Percentiles rank a stretch among this genome's conserved stretches.
Evolutionary conservation across 2,113 vertebrate genomes (phyloP).

Genomic region (Melanostigma gelatinosum): DNA sequence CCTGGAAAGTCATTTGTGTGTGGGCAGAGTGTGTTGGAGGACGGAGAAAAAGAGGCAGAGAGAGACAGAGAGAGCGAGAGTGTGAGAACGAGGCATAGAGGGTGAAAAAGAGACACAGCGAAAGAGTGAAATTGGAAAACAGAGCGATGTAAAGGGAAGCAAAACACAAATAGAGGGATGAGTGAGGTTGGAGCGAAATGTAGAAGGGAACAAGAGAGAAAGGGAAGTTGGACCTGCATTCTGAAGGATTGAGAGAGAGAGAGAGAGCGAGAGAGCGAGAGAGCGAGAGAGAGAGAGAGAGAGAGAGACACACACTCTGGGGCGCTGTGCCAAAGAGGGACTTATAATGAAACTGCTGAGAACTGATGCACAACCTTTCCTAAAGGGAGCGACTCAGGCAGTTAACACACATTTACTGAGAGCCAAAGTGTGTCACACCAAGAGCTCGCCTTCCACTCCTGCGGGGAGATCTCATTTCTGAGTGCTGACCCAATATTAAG

Average conservation of each 20-base stretch:
- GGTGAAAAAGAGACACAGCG: constrained; percentile 10
- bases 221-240: constrained; percentile 13
- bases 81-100: constrained; percentile 18
- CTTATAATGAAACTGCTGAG: constrained; percentile 52
- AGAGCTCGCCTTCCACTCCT: constrained; percentile 22
- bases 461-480: constrained; percentile 16
- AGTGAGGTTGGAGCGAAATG: not conserved
- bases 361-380: constrained; percentile 33
- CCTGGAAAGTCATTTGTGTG: constrained; percentile 59
- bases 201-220: constrained; percentile 13
- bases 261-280: not conserved
- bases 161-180: constrained; percentile 2
- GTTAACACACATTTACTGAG: constrained; percentile 55
- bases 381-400: constrained; percentile 42
- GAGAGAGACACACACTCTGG: constrained; percentile 7
- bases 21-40: constrained; percentile 38
- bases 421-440: constrained; percentile 43
- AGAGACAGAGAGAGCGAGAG: not conserved
- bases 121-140: constrained; percentile 18
- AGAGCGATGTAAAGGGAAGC: constrained; percentile 3
- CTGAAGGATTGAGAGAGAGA: constrained; percentile 8
- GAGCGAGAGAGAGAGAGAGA: no score
- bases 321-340: constrained; percentile 33
- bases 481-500: not conserved
- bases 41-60: constrained; percentile 22